Conservation (phyloP, 2,888 invertebrate genomes). For the Caenorhabditis sp. region DNA sequence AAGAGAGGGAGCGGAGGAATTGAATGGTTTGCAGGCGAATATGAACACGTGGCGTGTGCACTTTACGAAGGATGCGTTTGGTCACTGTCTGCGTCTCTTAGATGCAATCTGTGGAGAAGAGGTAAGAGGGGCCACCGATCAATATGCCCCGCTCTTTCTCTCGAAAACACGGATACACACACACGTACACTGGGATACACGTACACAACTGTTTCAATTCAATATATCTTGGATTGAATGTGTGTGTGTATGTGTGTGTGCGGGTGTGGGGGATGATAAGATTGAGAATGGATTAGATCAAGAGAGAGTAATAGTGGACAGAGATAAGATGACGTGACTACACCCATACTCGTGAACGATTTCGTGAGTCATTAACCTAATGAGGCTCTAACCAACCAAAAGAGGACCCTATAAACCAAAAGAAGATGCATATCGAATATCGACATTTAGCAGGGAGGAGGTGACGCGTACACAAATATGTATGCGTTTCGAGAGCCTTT, state of each 20-base stretch:
- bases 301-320: neutral
- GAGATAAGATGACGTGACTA: slow-evolving; percentile 15
- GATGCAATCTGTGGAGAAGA: neutral
- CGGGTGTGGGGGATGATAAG: neutral
- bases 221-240: slow-evolving; percentile 15
- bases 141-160: slow-evolving; percentile 31
- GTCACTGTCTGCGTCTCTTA: slow-evolving; percentile 24
- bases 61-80: slow-evolving; percentile 44
- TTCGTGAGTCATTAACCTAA: slow-evolving; percentile 18
- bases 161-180: slow-evolving; percentile 23
- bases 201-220: slow-evolving; percentile 48
- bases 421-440: slow-evolving; percentile 45
- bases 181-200: slow-evolving; percentile 19
- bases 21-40: slow-evolving; percentile 35
- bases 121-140: slow-evolving; percentile 49
- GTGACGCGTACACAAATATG: slow-evolving; percentile 27
- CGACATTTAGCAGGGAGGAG: slow-evolving; percentile 10
- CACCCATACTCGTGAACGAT: neutral
- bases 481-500: slow-evolving; percentile 28
- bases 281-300: neutral
- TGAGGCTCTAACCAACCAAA: slow-evolving; percentile 1
- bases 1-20: slow-evolving; percentile 15
- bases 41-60: slow-evolving; percentile 65
- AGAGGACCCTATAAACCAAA: neutral
- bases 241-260: no score